Base-by-base conservation (phyloP, 2,113 vertebrate genomes). In the Toxotes jaculatrix region DNA sequence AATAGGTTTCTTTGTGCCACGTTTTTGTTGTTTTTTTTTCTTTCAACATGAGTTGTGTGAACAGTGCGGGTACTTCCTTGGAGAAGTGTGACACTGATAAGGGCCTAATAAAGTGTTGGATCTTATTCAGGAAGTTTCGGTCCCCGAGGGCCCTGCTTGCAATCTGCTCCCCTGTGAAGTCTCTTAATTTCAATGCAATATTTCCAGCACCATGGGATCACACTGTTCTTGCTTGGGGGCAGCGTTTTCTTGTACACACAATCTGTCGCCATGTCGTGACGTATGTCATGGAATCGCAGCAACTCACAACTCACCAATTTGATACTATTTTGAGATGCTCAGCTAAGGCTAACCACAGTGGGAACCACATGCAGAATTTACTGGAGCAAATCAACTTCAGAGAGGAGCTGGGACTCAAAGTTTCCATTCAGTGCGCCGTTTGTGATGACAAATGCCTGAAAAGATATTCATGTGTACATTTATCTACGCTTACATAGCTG, bases 141-240 rank as follows among this genome's bases (percentile, higher is more conserved):
- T 73, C 80, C 86, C 80, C 32, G 23, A 61, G 77, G 87, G 82
- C 51, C 79, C 66, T 23, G 80, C 60, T 83, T 72, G 77, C 87
- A 90, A 88, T 90, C 84, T 88, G 84, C 74, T 88, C 77, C 80
- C 82, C 76, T 83, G 84, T 72, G 62, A 90, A 86, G 86, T 69
- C 86, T 81, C 27, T 86, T 88, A 75, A 87, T 88, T 88, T 88
- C 68, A 77, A 42, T 32, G 61, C 63, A 84, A 74, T 55, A 85
- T 85, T 86, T 77, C 81, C 81, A 67, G 86, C 81, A 80, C 79
- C 55, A n/a, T 49, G 78, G 84, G 71, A 84, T 74, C 80, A 71
- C 68, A 74, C 53, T 74, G 60, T 83, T 80, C 72, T 67, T 78
- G 65, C 77, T 84, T 23, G 36, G 77, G 77, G 89, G 80, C 82